Percentiles rank a stretch among this genome's conserved stretches.
Evolutionary conservation across 2,113 vertebrate species (phyloP).

Genomic region (Corydoras maculifer): DNA sequence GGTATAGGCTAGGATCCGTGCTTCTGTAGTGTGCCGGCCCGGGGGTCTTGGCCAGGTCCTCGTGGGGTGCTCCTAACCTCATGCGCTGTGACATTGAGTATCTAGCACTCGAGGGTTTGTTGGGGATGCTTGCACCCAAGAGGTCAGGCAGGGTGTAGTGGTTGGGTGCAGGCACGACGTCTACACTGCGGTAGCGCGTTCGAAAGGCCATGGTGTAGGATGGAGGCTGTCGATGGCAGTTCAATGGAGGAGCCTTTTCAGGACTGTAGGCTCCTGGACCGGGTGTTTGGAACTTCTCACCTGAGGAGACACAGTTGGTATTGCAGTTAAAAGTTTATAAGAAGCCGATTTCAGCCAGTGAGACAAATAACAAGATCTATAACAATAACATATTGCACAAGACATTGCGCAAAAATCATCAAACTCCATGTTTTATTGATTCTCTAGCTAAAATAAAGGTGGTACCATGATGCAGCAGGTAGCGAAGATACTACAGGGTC

Average conservation of each 20-base stretch:
- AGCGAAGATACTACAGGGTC: too few relatives aligned
- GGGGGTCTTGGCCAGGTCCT: constrained; percentile 69
- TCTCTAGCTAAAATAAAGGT: too few relatives aligned
- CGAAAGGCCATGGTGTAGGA: constrained; percentile 74
- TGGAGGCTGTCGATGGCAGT: constrained; percentile 63
- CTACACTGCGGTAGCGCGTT: constrained; percentile 62
- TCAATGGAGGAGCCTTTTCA: constrained; percentile 66
- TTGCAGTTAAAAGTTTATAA: too few relatives aligned
- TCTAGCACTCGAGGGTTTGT: constrained; percentile 70
- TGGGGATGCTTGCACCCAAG: constrained; percentile 64
- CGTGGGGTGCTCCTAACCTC: constrained; percentile 47
- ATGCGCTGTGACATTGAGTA: constrained; percentile 62
- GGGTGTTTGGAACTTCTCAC: constrained; percentile 59
- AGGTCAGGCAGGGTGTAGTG: constrained; percentile 75
- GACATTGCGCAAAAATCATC: too few relatives aligned
- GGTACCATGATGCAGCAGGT: too few relatives aligned
- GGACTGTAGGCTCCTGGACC: constrained; percentile 81
- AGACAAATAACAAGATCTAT: too few relatives aligned
- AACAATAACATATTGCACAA: too few relatives aligned
- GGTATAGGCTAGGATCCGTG: constrained; percentile 67
- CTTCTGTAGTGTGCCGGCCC: constrained; percentile 73
- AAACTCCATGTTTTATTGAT: too few relatives aligned
- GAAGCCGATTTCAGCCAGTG: too few relatives aligned
- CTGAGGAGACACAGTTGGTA: constrained; percentile 30
- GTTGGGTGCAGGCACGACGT: constrained; percentile 73